These are phyloP conservation scores for Drosophila austrosaltans DNA, from an alignment of 2,888 invertebrate genomes.

Conservation along the genomic window DNA sequence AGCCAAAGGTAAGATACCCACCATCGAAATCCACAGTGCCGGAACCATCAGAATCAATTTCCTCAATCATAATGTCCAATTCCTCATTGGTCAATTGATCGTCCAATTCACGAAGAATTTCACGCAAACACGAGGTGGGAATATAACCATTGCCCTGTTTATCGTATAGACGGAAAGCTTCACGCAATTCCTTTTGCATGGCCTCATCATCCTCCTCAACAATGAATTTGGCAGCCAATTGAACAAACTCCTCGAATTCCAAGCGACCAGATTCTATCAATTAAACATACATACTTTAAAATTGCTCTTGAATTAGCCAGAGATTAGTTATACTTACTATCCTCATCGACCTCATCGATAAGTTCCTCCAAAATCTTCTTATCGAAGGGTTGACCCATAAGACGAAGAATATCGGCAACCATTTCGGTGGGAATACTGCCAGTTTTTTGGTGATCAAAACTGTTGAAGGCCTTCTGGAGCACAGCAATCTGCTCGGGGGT, in stretches of 20 bases:
- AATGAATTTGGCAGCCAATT: constrained; percentile 97
- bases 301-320: too few relatives aligned
- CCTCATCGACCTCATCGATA: constrained; percentile 98
- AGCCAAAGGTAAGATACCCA: constrained; percentile 80
- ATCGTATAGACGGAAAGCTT: constrained; percentile 99
- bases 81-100: constrained; percentile 97
- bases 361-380: constrained; percentile 97
- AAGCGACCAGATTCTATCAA: constrained; percentile 95
- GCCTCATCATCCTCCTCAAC: constrained; percentile 99
- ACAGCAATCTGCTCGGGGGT: constrained; percentile 96
- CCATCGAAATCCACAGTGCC: constrained; percentile 99
- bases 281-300: background rate
- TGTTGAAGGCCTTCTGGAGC: constrained; percentile 97
- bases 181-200: constrained; percentile 98
- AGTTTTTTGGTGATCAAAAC: constrained; percentile 96
- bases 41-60: constrained; percentile 98
- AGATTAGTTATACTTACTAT: constrained; percentile 87
- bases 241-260: constrained; percentile 98
- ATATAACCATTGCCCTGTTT: constrained; percentile 98
- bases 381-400: constrained; percentile 99
- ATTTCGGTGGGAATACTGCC: constrained; percentile 97
- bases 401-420: constrained; percentile 96
- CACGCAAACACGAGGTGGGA: constrained; percentile 95
- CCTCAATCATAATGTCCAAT: constrained; percentile 98
- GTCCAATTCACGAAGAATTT: constrained; percentile 97